Evolutionary conservation across 1,140 invertebrate genomes (phyloP).

Genomic region (Dreissena polymorpha): DNA sequence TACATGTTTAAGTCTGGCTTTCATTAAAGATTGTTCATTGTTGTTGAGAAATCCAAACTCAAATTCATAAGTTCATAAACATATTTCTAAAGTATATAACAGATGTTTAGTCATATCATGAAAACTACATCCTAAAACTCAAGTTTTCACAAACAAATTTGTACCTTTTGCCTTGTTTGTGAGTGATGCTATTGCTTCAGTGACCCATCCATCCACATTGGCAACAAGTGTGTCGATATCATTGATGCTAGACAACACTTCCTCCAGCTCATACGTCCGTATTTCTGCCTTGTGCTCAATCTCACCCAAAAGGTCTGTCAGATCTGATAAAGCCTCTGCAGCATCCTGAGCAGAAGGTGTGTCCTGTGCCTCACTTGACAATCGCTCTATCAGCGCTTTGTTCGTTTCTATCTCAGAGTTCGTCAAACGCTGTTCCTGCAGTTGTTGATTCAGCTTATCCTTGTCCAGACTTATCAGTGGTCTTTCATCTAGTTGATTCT

Average conservation of each 20-base stretch:
- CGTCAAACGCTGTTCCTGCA: slow-evolving; percentile 89
- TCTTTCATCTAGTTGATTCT: slow-evolving; percentile 85
- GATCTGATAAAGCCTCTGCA: slow-evolving; percentile 88
- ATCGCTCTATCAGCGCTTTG: slow-evolving; percentile 81
- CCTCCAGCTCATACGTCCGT: slow-evolving; percentile 95
- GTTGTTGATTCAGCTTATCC: slow-evolving; percentile 93
- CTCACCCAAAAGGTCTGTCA: slow-evolving; percentile 95
- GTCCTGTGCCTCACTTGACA: slow-evolving; percentile 59
- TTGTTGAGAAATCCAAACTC: too few relatives aligned
- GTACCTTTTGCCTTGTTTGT: slow-evolving; percentile 64
- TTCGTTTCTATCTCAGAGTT: slow-evolving; percentile 92
- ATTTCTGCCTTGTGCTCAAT: slow-evolving; percentile 91
- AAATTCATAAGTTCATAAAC: too few relatives aligned
- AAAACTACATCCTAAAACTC: too few relatives aligned
- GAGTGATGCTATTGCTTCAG: slow-evolving; percentile 67
- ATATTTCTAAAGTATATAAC: too few relatives aligned
- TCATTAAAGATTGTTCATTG: too few relatives aligned
- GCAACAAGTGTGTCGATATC: slow-evolving; percentile 90
- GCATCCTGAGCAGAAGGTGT: slow-evolving; percentile 88
- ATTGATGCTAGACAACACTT: slow-evolving; percentile 91
- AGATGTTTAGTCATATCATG: too few relatives aligned
- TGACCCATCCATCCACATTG: slow-evolving; percentile 72
- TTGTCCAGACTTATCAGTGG: slow-evolving; percentile 92
- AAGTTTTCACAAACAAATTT: too few relatives aligned
- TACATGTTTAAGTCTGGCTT: too few relatives aligned